Evolutionary conservation across 2,113 vertebrate genomes (phyloP).

Genomic region (Junco hyemalis): DNA sequence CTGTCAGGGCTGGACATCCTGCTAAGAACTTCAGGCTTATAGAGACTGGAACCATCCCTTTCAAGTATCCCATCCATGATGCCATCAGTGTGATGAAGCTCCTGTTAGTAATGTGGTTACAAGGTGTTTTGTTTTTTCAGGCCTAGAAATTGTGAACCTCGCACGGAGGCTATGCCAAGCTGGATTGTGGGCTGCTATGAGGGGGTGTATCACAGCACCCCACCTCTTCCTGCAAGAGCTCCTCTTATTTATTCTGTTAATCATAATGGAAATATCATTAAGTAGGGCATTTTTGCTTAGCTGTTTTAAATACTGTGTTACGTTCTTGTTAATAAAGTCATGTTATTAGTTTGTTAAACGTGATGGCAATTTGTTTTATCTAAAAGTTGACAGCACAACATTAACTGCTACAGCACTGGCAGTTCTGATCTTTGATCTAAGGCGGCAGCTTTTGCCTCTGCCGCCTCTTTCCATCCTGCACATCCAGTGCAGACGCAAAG

Average conservation of each 20-base stretch:
- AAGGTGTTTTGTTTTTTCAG: background rate
- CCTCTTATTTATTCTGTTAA: background rate
- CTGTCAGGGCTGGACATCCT: background rate
- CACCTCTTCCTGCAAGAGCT: background rate
- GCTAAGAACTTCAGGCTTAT: background rate
- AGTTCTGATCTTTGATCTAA: background rate
- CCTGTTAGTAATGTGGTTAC: background rate
- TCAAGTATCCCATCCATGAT: fast-evolving
- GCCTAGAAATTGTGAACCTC: background rate
- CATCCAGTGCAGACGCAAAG: background rate
- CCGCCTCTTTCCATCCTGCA: background rate
- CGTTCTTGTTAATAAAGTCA: background rate
- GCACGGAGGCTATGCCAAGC: fast-evolving
- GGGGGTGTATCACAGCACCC: background rate
- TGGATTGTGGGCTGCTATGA: background rate
- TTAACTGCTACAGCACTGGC: background rate
- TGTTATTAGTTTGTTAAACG: background rate
- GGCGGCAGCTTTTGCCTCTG: background rate
- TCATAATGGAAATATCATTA: background rate
- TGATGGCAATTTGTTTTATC: background rate
- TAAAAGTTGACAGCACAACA: background rate
- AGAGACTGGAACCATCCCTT: background rate
- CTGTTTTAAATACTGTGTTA: background rate
- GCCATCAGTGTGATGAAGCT: fast-evolving
- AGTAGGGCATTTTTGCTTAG: background rate